Conservation (phyloP, 2,888 invertebrate genomes). For the Gymnoscelis rufifasciata region DNA sequence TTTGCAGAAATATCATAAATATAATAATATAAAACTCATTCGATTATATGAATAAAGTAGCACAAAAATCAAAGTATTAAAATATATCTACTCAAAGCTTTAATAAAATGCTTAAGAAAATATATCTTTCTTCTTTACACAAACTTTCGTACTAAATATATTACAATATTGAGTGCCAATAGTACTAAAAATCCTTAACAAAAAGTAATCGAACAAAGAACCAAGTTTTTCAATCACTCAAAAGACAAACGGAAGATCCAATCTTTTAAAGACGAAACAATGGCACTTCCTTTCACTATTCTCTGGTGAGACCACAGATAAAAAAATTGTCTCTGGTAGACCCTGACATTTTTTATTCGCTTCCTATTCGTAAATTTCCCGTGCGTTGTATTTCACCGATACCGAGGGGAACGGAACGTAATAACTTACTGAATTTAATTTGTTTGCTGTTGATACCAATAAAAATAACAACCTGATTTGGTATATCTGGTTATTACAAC, state of each 20-base stretch:
- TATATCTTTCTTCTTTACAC: too few species aligned
- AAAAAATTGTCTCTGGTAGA: too few species aligned
- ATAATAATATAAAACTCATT: background rate
- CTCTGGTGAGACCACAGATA: conserved; percentile 5
- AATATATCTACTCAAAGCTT: too few species aligned
- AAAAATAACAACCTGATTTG: background rate
- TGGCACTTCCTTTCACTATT: conserved; percentile 5
- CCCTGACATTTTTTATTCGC: conserved; percentile 20
- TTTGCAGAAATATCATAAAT: background rate
- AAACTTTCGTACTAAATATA: too few species aligned
- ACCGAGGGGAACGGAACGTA: conserved; percentile 22
- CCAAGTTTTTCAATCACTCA: conserved; percentile 13
- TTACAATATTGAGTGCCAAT: background rate
- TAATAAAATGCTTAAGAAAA: too few species aligned
- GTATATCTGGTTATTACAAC: background rate
- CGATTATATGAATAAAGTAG: too few species aligned
- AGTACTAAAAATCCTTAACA: background rate
- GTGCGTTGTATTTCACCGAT: conserved; percentile 19
- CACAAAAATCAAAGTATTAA: too few species aligned
- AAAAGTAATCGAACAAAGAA: conserved; percentile 8
- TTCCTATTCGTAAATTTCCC: conserved; percentile 15
- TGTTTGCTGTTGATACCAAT: conserved; percentile 10
- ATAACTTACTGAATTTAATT: conserved; percentile 20
- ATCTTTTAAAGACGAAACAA: conserved; percentile 14
- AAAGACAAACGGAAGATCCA: conserved; percentile 10